A percentile compares a stretch with the other conserved stretches of the same genome.
Evolutionary conservation across 2,888 invertebrate genomes (phyloP).

Genomic region (Nomada hirtipes): DNA sequence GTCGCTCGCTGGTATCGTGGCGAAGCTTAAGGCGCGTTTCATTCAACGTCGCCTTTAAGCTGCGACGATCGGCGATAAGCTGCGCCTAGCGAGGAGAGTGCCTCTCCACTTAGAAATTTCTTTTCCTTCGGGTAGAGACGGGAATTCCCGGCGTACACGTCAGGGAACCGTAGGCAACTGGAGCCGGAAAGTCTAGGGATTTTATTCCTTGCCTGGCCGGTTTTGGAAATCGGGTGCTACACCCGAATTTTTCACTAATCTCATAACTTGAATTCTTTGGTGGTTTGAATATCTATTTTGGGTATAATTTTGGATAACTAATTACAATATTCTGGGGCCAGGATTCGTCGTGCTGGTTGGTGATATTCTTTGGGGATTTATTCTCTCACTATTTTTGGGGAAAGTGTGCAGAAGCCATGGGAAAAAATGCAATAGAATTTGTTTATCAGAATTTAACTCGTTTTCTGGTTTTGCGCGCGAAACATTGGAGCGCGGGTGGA

Average conservation of each 20-base stretch:
- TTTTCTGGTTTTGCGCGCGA: conserved; percentile 37
- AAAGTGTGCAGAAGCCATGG: too few relatives aligned
- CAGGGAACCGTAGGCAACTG: not conserved
- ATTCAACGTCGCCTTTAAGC: conserved; percentile 55
- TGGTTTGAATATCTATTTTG: too few relatives aligned
- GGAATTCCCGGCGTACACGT: conserved; percentile 14
- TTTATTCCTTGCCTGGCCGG: too few relatives aligned
- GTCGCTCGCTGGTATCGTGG: conserved; percentile 42
- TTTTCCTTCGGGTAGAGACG: not conserved
- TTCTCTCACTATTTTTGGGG: not conserved
- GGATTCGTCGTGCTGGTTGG: too few relatives aligned
- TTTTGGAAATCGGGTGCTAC: too few relatives aligned
- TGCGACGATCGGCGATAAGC: conserved; percentile 54
- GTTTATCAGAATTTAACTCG: conserved; percentile 44
- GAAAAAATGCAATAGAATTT: not conserved
- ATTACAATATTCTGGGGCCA: too few relatives aligned
- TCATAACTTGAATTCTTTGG: too few relatives aligned
- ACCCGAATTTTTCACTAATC: too few relatives aligned
- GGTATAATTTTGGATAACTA: too few relatives aligned
- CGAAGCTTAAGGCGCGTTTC: conserved; percentile 48
- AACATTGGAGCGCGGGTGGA: conserved; percentile 17
- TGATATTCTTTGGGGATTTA: not conserved
- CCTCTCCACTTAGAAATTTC: conserved; percentile 36
- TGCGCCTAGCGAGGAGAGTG: conserved; percentile 27
- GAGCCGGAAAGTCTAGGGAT: too few relatives aligned